Percentiles rank a stretch among this genome's conserved stretches.
Conservation (phyloP, 2,888 invertebrate genomes). For the Cephonodes hylas region DNA sequence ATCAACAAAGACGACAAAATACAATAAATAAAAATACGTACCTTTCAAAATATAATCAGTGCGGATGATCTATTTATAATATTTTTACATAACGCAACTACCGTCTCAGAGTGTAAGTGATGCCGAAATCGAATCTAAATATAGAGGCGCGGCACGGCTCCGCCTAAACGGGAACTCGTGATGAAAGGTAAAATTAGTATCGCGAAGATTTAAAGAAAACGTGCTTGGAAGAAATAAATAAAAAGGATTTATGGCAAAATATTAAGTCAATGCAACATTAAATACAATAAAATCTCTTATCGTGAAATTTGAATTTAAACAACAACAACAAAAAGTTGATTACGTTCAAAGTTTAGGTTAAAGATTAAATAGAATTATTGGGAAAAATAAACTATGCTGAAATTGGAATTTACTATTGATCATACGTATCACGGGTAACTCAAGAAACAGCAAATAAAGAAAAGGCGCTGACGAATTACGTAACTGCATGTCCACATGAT, state of each 20-base stretch:
- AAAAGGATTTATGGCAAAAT: not conserved
- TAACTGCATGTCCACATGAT: not conserved
- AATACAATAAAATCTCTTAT: too few relatives aligned
- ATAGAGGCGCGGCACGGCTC: constrained; percentile 51
- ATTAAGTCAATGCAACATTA: not conserved
- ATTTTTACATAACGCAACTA: constrained; percentile 52
- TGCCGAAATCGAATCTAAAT: constrained; percentile 48
- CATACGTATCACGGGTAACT: not conserved
- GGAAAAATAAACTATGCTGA: not conserved
- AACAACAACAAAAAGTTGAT: too few relatives aligned
- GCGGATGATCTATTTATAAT: constrained; percentile 51
- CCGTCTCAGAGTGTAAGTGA: constrained; percentile 40
- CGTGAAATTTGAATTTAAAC: too few relatives aligned
- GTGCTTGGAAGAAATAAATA: not conserved
- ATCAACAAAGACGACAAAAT: constrained; percentile 7
- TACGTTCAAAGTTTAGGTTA: too few relatives aligned
- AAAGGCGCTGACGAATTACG: not conserved
- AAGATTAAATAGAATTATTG: not conserved
- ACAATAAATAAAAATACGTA: constrained; percentile 20
- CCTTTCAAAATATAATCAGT: constrained; percentile 38
- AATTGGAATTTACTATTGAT: not conserved
- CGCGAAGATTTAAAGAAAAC: not conserved
- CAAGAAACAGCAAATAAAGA: not conserved
- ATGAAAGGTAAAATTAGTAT: constrained; percentile 30
- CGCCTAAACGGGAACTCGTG: constrained; percentile 51